Conservation (phyloP, 2,797 vertebrate genomes). For the Macroramphosus scolopax region DNA sequence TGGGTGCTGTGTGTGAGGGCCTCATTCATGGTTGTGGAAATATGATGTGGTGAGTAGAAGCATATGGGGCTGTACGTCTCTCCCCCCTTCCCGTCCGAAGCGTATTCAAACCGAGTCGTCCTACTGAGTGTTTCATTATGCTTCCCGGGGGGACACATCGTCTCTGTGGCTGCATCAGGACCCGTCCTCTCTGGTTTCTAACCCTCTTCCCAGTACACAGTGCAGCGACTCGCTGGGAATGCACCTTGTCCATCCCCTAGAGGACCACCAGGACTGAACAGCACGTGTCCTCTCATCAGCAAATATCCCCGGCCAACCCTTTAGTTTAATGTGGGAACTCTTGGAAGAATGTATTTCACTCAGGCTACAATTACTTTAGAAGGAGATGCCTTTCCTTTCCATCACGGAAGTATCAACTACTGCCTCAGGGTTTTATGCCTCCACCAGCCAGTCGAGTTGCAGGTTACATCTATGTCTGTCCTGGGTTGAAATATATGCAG, state of each 20-base stretch:
- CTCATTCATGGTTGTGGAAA: slow-evolving; percentile 74
- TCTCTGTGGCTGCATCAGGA: slow-evolving; percentile 52
- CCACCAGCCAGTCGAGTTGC: no score
- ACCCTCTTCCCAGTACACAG: slow-evolving; percentile 27
- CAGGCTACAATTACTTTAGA: slow-evolving; percentile 1
- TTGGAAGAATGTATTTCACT: neutral
- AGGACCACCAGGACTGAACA: slow-evolving; percentile 43
- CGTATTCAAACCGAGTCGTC: slow-evolving; percentile 73
- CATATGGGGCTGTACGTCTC: slow-evolving; percentile 67
- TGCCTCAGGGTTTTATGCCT: no score
- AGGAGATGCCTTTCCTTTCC: neutral
- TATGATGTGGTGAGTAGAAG: slow-evolving; percentile 74
- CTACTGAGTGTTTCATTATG: slow-evolving; percentile 71
- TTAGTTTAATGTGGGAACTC: slow-evolving; percentile 21
- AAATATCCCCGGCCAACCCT: slow-evolving; percentile 7
- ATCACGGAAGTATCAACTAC: neutral
- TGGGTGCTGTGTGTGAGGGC: slow-evolving; percentile 61
- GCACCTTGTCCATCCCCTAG: slow-evolving; percentile 40
- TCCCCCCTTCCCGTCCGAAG: slow-evolving; percentile 65
- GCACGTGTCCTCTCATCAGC: slow-evolving; percentile 20
- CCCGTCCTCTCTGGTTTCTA: slow-evolving; percentile 37
- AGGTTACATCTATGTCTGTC: no score
- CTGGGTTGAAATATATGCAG: no score
- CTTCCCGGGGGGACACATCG: slow-evolving; percentile 58
- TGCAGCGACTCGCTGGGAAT: slow-evolving; percentile 31